These are phyloP conservation scores for Melanerpes aurifrons DNA, from an alignment of 2,113 vertebrate genomes.

Conservation along the genomic window DNA sequence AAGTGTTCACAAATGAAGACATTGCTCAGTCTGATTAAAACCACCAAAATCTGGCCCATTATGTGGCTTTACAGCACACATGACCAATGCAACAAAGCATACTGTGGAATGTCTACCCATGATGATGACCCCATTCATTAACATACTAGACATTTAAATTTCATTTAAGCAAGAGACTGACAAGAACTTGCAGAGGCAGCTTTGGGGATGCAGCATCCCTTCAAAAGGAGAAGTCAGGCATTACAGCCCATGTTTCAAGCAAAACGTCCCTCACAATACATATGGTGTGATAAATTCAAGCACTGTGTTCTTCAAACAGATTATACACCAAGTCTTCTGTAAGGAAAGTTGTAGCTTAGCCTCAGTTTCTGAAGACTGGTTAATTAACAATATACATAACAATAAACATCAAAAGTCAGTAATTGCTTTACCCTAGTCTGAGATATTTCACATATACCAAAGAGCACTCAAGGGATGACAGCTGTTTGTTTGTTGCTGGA, in stretches of 20 bases:
- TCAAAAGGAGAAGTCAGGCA: neutral
- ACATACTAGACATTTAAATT: neutral
- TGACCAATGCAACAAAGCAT: neutral
- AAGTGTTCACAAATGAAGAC: neutral
- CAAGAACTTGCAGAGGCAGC: constrained; percentile 4
- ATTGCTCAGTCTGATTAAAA: neutral
- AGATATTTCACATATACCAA: neutral
- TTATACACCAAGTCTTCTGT: neutral
- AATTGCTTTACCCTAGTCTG: neutral
- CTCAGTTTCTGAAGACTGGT: neutral
- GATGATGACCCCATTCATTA: neutral
- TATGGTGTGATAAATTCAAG: neutral
- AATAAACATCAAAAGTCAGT: neutral
- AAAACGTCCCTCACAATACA: neutral
- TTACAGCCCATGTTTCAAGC: neutral
- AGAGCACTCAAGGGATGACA: constrained; percentile 15
- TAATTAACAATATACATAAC: neutral
- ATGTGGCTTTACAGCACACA: neutral
- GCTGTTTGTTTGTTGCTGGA: neutral
- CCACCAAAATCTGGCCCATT: neutral
- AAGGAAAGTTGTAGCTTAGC: neutral
- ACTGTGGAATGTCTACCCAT: neutral
- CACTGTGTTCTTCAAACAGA: neutral
- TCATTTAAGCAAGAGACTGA: neutral
- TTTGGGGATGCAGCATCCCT: neutral